These are phyloP conservation scores for Kryptolebias marmoratus DNA, from an alignment of 2,113 vertebrate species.

Conservation along the genomic window DNA sequence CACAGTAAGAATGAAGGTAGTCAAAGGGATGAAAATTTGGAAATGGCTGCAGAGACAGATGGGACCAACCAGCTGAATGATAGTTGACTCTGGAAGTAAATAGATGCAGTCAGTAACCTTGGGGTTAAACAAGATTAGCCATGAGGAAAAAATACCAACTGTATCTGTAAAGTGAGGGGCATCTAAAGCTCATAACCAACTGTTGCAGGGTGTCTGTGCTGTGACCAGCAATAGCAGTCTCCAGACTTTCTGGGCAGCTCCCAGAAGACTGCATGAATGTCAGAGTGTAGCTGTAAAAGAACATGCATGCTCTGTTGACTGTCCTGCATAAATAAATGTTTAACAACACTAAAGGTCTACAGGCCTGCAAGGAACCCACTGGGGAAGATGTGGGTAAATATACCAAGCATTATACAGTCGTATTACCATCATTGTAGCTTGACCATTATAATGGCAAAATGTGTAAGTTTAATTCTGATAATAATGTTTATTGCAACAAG, in stretches of 20 bases:
- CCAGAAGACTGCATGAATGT: slow-evolving; percentile 49
- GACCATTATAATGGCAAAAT: not conserved
- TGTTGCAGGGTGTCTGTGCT: slow-evolving; percentile 28
- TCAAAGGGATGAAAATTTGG: slow-evolving; percentile 1
- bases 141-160: slow-evolving; percentile 37
- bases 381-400: slow-evolving; percentile 30
- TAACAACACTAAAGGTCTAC: slow-evolving; percentile 33
- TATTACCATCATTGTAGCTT: not conserved
- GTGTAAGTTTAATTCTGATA: not conserved
- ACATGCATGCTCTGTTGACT: slow-evolving; percentile 29
- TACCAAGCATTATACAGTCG: not conserved
- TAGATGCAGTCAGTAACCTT: slow-evolving; percentile 39
- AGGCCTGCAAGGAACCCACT: not conserved
- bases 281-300: slow-evolving; percentile 34
- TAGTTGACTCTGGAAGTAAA: slow-evolving; percentile 25
- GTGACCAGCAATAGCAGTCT: slow-evolving; percentile 20
- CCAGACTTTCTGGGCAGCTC: slow-evolving; percentile 34
- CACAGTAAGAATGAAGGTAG: slow-evolving; percentile 9
- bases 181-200: slow-evolving; percentile 31
- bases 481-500: not conserved
- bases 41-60: slow-evolving; percentile 7
- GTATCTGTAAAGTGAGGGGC: slow-evolving; percentile 16
- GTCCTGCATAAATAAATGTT: slow-evolving; percentile 47
- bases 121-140: slow-evolving; percentile 15
- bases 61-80: slow-evolving; percentile 31